phyloP scores from a whole-genome alignment of 2,113 vertebrate genomes.

The Saguinus midas region DNA sequence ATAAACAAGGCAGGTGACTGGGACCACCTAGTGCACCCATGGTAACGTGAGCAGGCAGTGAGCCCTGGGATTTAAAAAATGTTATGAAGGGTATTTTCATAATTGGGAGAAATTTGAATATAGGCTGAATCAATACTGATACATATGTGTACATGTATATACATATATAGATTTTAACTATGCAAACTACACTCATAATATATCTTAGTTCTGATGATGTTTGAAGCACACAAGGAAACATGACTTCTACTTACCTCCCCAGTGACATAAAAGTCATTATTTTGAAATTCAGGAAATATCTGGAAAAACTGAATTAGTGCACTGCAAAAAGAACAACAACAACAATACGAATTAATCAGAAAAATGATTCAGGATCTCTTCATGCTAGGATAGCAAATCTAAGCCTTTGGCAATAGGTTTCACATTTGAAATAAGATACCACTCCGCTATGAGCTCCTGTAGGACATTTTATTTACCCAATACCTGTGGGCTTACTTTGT shows the following conservation, averaged over 20 bases:
- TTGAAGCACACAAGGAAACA: conserved; percentile 31
- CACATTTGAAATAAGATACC: not conserved
- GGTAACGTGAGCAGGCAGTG: not conserved
- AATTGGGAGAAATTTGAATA: not conserved
- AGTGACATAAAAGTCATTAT: conserved; percentile 89
- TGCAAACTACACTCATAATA: not conserved
- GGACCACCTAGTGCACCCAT: not conserved
- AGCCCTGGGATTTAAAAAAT: not conserved
- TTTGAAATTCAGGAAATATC: conserved; percentile 89
- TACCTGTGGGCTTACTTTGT: not conserved
- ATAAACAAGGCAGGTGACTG: not conserved
- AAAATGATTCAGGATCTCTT: not conserved
- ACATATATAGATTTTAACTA: not conserved
- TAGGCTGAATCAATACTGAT: not conserved
- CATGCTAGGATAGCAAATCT: not conserved
- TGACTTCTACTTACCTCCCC: conserved; percentile 86
- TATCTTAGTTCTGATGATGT: conserved; percentile 30
- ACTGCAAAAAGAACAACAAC: conserved; percentile 75
- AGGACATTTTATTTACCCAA: not conserved
- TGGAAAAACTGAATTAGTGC: conserved; percentile 89
- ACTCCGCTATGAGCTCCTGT: not conserved
- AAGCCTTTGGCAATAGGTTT: not conserved
- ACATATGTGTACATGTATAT: too few relatives aligned
- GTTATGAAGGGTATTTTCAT: too few relatives aligned
- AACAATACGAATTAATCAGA: not conserved